Base-by-base conservation (phyloP, 2,888 invertebrate species). In the Quadriops clusia region DNA sequence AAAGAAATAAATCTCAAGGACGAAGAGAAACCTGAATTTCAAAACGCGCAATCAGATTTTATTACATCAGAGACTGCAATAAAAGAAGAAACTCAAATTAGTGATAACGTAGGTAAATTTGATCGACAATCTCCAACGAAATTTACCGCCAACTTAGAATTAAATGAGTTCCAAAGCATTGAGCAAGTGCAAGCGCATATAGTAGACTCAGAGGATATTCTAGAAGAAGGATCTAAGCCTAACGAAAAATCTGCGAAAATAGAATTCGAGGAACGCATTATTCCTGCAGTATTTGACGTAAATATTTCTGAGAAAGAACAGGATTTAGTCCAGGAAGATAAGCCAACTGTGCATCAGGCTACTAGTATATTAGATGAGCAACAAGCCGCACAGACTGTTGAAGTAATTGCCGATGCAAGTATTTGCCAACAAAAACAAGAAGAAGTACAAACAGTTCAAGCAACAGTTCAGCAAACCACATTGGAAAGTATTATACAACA, bases 131-230 rank as follows among this genome's bases (percentile, higher is more conserved):
- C 58, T 33, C 63, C 68, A 28, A 44, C 50, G 3, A 40, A 52
- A 12, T 63, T 58, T 37, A 61, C 55, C 28, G 76, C 76, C 3
- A 56, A 49, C n/a, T 33, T 68, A 15, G 63, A 65, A 34, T 70
- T 70, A 41, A 58, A 68, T 25, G 60, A 67, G 20, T 54, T 66
- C 32, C 68, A 70, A 49, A 67, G 72, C 46, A 37, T 77, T 16
- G 49, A 68, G 14, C 60, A 66, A 22, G 65, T 63, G 23, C 68
- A 73, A 45, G 63, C 68, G 9, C 58, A 67, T 38, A 51, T 51
- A 14, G 68, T 64, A 37, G 78, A 79, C 61, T 65, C 63, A 37
- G 78, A 78, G 63, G 57, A 50, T 26, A 49, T 63, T 33, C 43
- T 65, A 22, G 58, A 59, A 30, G 60, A 63, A 23, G 64, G 66